Conservation (phyloP, 1,140 invertebrate genomes). For the Heliconius hewitsoni region DNA sequence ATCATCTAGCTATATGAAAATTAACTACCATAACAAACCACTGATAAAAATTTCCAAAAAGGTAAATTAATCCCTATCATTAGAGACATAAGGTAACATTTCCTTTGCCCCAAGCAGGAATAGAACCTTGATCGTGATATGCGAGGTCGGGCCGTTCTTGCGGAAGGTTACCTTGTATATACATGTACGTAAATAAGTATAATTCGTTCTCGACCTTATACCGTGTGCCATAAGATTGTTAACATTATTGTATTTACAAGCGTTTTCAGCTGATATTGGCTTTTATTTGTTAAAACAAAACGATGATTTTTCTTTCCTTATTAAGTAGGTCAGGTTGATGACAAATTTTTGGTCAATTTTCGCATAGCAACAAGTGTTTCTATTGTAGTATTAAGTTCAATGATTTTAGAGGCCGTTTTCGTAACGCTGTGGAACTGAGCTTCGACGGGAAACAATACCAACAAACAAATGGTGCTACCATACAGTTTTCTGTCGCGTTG, state of each 20-base stretch:
- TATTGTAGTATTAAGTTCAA: background rate
- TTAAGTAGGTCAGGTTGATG: slow-evolving; percentile 11
- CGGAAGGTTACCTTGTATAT: slow-evolving; percentile 56
- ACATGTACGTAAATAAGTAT: background rate
- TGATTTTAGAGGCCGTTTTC: background rate
- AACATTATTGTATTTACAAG: background rate
- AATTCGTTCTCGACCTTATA: slow-evolving; percentile 15
- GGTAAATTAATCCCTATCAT: background rate
- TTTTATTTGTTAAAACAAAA: background rate
- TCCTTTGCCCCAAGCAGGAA: slow-evolving; percentile 24
- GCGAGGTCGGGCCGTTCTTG: slow-evolving; percentile 55
- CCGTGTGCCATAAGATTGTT: background rate
- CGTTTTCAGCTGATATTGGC: background rate
- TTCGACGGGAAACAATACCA: no score
- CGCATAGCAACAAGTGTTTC: slow-evolving; percentile 17
- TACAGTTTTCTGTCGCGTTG: no score
- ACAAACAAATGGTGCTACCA: no score
- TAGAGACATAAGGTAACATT: background rate
- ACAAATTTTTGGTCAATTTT: slow-evolving; percentile 17
- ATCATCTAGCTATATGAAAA: background rate
- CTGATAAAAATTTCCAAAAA: background rate
- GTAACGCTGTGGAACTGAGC: no score
- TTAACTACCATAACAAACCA: slow-evolving; percentile 11
- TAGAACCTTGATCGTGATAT: slow-evolving; percentile 71
- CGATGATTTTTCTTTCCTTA: slow-evolving; percentile 1